Evolutionary conservation across 37 sponge, comb jelly and placozoan species (phyloP).

Genomic region (Bolinopsis microptera): DNA sequence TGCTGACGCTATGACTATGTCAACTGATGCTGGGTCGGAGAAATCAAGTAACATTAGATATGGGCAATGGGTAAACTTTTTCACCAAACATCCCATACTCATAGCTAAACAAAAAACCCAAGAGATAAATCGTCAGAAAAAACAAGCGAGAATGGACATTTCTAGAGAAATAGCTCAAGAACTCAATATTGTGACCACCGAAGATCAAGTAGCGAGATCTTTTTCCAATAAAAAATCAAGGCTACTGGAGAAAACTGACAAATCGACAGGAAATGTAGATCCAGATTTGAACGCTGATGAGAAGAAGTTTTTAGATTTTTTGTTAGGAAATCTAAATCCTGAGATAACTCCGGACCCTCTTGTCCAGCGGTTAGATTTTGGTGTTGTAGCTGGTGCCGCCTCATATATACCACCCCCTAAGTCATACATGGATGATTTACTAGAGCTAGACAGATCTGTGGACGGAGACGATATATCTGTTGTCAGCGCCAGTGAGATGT

Average conservation of each 20-base stretch:
- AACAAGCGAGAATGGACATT: neutral
- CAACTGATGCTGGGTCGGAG: too few species aligned
- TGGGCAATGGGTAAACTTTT: neutral
- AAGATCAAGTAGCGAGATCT: neutral
- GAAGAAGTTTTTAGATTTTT: neutral
- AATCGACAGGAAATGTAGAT: neutral
- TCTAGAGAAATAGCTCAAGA: neutral
- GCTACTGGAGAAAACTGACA: neutral
- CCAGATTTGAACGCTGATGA: neutral
- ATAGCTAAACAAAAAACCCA: neutral
- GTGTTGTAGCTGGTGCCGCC: neutral
- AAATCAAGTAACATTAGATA: neutral
- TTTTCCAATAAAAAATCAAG: neutral
- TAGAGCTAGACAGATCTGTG: neutral
- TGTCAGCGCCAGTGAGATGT: neutral
- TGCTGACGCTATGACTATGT: too few species aligned
- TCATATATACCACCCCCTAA: neutral
- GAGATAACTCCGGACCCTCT: neutral
- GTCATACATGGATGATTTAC: neutral
- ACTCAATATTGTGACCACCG: neutral
- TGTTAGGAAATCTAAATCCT: neutral
- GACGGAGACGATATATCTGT: neutral
- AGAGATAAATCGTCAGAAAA: neutral
- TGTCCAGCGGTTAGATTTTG: neutral
- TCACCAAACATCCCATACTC: neutral